Evolutionary conservation across 2,888 invertebrate species (phyloP), one percentile per base, ranked within the genome.

Genomic region (Tetropium fuscum): DNA sequence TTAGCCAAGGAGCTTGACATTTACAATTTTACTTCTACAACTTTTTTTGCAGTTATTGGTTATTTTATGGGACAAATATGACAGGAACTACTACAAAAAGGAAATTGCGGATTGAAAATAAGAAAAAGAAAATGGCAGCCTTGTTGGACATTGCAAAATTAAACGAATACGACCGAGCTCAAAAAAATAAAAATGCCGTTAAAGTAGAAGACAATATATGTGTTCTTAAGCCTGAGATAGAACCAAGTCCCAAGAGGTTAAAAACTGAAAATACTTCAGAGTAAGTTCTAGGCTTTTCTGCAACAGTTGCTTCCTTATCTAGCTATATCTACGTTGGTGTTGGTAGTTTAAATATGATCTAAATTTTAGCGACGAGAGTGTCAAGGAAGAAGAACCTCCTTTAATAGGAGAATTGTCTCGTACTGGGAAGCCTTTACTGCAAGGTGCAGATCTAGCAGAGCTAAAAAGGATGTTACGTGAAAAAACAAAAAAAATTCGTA

Each of bases 41-140:
- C 18, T 53, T 11, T 16, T 57, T 38, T 70, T 70, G 32, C 57
- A 71, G 71, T 64, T 68, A 60, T 66, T 70, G 58, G 59, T 53
- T 64, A 57, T 34, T 55, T 47, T 63, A 62, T 67, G 71, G 71
- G 59, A 63, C 66, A 68, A 73, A 68, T 65, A 83, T 83, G 84
- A 82, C 83, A 74, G 75, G 78, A 45, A 71, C 78, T 41, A 81
- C 82, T 25, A 71, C 83, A 20, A 87, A 87, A 74, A 83, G 85
- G 71, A 79, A 83, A 57, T 81, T 83, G 69, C 84, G 88, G 60
- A 79, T 84, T 58, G 87, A 88, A 71, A 88, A 85, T 63, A 89
- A 88, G 74, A 86, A 85, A 74, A 87, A 85, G 74, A 89, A 88
- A 81, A 82, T 88, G 75, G 84, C 85, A 3, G 88, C 89, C 1